Conservation (phyloP, 2,888 invertebrate species). For the Drosophila yooni region DNA sequence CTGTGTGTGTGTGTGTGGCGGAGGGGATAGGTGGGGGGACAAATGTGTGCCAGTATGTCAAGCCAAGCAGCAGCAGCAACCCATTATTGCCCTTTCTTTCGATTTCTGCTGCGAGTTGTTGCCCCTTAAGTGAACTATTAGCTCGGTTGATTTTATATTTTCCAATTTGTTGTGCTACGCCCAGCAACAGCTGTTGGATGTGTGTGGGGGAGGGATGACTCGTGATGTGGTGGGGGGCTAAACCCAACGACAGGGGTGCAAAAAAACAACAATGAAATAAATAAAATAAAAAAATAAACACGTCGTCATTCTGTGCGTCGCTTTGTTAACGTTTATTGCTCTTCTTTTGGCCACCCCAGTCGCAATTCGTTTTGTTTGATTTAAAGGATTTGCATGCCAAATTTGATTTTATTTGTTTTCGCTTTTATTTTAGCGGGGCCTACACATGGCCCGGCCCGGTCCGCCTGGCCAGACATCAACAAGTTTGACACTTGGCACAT, state of each 20-base stretch:
- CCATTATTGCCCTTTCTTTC: conserved; percentile 11
- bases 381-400: conserved; percentile 79
- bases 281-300: conserved; percentile 33
- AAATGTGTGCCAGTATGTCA: conserved; percentile 79
- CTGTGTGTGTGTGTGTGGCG: neutral
- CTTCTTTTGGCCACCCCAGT: conserved; percentile 27
- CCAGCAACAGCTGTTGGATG: conserved; percentile 52
- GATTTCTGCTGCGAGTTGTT: conserved; percentile 38
- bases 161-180: conserved; percentile 71
- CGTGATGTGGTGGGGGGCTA: conserved; percentile 3
- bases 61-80: conserved; percentile 34
- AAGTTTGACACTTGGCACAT: conserved; percentile 52
- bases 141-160: conserved; percentile 81
- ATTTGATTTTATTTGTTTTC: conserved; percentile 78
- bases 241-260: conserved; percentile 21
- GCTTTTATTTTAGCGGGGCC: conserved; percentile 15
- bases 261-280: conserved; percentile 6
- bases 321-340: conserved; percentile 73
- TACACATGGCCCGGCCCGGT: conserved; percentile 15
- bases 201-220: neutral
- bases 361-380: conserved; percentile 73
- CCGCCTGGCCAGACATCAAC: conserved; percentile 32
- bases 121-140: conserved; percentile 76
- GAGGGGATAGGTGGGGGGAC: neutral
- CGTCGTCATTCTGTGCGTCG: conserved; percentile 59